Evolutionary conservation across 2,113 vertebrate genomes (phyloP).

Genomic region (Anhinga rufa): DNA sequence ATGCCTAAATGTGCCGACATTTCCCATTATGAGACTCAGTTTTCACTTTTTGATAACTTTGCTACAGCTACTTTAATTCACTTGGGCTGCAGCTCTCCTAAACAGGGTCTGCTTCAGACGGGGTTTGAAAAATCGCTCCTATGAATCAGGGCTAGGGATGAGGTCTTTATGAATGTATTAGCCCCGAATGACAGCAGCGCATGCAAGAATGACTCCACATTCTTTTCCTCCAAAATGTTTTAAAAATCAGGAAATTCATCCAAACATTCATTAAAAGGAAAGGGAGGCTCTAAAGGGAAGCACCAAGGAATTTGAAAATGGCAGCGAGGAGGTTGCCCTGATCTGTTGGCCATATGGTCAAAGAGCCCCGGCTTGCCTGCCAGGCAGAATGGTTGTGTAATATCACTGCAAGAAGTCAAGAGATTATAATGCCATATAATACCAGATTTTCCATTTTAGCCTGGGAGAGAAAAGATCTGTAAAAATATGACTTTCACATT

Average conservation of each 20-base stretch:
- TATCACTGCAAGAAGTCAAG: background rate
- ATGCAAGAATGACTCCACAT: background rate
- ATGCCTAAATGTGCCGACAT: conserved; percentile 12
- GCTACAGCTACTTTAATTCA: conserved; percentile 16
- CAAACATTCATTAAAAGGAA: background rate
- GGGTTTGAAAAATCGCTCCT: background rate
- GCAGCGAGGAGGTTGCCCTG: background rate
- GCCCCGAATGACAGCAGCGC: background rate
- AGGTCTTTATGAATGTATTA: background rate
- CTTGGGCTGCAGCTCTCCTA: background rate
- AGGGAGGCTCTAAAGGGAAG: background rate
- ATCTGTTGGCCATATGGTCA: background rate
- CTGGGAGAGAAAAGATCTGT: background rate
- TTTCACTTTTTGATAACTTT: conserved; percentile 41
- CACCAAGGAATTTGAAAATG: background rate
- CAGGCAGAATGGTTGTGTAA: background rate
- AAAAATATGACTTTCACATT: background rate
- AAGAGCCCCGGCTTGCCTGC: background rate
- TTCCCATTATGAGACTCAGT: background rate
- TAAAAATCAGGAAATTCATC: background rate
- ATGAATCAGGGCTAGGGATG: background rate
- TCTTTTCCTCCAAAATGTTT: background rate
- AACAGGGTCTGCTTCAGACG: background rate
- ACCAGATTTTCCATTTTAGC: background rate
- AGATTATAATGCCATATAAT: background rate